These are phyloP conservation scores for Drosophila fulvimacula DNA, from an alignment of 2,888 invertebrate species.

Conservation along the genomic window DNA sequence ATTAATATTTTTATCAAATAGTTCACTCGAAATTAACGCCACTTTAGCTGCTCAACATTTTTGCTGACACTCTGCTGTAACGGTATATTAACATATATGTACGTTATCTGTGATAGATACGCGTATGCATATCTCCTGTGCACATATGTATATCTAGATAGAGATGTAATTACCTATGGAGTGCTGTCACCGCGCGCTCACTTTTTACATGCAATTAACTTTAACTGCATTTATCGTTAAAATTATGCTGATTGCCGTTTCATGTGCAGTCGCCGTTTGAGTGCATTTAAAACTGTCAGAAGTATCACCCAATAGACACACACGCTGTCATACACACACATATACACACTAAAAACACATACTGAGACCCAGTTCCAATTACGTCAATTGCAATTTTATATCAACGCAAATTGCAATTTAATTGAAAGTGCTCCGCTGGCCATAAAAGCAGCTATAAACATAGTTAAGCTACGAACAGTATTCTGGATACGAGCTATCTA, in stretches of 20 bases:
- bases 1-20: slow-evolving; percentile 21
- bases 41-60: slow-evolving; percentile 23
- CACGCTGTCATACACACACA: slow-evolving; percentile 3
- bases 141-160: slow-evolving; percentile 4
- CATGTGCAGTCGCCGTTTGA: slow-evolving; percentile 52
- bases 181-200: slow-evolving; percentile 33
- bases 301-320: slow-evolving; percentile 18
- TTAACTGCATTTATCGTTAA: slow-evolving; percentile 58
- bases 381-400: slow-evolving; percentile 65
- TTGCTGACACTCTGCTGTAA: slow-evolving; percentile 19
- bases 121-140: neutral
- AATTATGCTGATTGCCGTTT: slow-evolving; percentile 57
- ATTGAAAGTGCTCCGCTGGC: slow-evolving; percentile 59
- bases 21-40: slow-evolving; percentile 27
- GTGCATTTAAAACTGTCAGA: slow-evolving; percentile 39
- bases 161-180: slow-evolving; percentile 37
- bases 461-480: slow-evolving; percentile 14
- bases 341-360: slow-evolving; percentile 1
- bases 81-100: neutral
- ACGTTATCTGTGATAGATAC: slow-evolving; percentile 13
- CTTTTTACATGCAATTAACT: slow-evolving; percentile 65
- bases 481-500: neutral
- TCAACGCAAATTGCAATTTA: slow-evolving; percentile 72
- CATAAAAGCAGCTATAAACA: slow-evolving; percentile 41
- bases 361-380: slow-evolving; percentile 16